A percentile compares a stretch with the other conserved stretches of the same genome.
These are phyloP conservation scores for Eilema sororculum DNA, from an alignment of 2,888 invertebrate genomes.

Conservation along the genomic window DNA sequence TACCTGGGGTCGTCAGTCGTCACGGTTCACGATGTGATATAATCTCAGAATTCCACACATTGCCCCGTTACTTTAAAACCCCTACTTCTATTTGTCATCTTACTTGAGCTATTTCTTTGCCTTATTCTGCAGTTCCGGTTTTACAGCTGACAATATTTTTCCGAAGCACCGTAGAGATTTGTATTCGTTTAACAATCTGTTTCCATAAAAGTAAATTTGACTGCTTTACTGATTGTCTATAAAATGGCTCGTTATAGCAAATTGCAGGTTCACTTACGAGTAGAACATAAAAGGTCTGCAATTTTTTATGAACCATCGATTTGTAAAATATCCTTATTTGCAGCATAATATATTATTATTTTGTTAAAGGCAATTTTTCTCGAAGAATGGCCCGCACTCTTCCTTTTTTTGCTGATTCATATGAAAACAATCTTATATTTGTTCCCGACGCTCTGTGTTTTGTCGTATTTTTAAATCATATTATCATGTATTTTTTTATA, in stretches of 20 bases:
- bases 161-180: conserved; percentile 2
- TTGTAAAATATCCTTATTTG: neutral
- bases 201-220: conserved; percentile 5
- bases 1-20: conserved; percentile 28
- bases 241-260: neutral
- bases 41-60: conserved; percentile 34
- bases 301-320: neutral
- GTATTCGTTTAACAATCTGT: neutral
- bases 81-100: conserved; percentile 26
- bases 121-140: conserved; percentile 11
- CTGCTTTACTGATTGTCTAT: conserved; percentile 11
- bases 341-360: too few relatives aligned
- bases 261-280: neutral
- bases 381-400: too few relatives aligned
- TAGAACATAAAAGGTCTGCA: neutral
- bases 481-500: too few relatives aligned
- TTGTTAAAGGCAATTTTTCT: too few relatives aligned
- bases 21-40: conserved; percentile 37
- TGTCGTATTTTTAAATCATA: too few relatives aligned
- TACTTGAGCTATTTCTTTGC: conserved; percentile 12
- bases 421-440: too few relatives aligned
- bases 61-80: conserved; percentile 21
- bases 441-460: too few relatives aligned
- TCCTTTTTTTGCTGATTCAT: too few relatives aligned
- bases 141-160: conserved; percentile 15